A percentile compares a stretch with the other conserved stretches of the same genome.
Evolutionary conservation across 1,140 invertebrate genomes (phyloP).

Genomic region (Drosophila seguyi): DNA sequence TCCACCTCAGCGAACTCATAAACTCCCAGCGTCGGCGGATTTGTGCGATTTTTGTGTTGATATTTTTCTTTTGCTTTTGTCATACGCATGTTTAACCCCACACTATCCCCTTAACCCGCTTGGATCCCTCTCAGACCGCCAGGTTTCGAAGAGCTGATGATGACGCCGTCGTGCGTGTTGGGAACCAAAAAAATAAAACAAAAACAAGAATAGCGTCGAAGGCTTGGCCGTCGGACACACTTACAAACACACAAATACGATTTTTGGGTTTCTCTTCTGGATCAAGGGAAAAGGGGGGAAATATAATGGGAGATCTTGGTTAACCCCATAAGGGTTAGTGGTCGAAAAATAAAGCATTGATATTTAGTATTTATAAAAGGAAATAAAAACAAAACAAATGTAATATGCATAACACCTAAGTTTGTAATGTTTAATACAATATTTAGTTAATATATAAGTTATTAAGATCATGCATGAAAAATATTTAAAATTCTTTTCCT

Average conservation of each 20-base stretch:
- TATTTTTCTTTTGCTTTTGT: conserved; percentile 24
- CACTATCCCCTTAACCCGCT: background rate
- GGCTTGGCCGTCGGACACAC: conserved; percentile 67
- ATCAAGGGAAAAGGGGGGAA: background rate
- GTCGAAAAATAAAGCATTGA: background rate
- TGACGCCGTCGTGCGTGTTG: conserved; percentile 45
- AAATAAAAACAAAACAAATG: background rate
- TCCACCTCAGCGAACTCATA: conserved; percentile 60
- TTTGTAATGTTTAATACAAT: background rate
- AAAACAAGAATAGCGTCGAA: conserved; percentile 56
- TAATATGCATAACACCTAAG: background rate
- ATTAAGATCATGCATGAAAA: background rate
- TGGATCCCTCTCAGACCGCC: background rate
- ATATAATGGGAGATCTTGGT: background rate
- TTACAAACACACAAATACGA: conserved; percentile 10
- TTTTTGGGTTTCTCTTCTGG: conserved; percentile 14
- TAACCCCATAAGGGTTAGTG: conserved; percentile 10
- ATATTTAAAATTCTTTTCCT: too few relatives aligned
- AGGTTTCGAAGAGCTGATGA: conserved; percentile 7
- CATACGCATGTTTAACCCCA: conserved; percentile 46
- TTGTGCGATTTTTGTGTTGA: conserved; percentile 37
- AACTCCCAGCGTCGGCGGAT: conserved; percentile 48
- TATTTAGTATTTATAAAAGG: background rate
- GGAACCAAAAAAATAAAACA: conserved; percentile 26
- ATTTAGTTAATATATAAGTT: background rate